Evolutionary conservation across 2,888 invertebrate genomes (phyloP), one percentile per base, ranked within the genome.

Genomic region (Blastobasis adustella): DNA sequence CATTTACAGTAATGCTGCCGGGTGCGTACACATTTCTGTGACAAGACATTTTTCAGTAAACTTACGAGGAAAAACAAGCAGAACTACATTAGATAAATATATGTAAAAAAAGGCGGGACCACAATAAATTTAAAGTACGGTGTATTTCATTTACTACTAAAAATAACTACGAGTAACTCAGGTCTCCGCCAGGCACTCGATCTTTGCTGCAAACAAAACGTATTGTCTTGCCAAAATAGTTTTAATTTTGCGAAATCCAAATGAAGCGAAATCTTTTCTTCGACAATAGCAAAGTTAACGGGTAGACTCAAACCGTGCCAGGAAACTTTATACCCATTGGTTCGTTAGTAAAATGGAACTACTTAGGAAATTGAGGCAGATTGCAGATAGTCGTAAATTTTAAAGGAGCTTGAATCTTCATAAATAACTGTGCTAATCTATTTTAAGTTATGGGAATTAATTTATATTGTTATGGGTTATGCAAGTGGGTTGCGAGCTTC

Each of bases 321-420:
- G 73, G 73, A 76, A 79, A 78, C 64, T 74, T 73, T 66, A 58
- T 64, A 57, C 60, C 59, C 62, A 70, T 72, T 64, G 65, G 67
- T 75, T 73, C 74, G 74, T 77, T 78, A 76, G 67, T 50, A 52
- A 63, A 67, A 71, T 72, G 66, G 69, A 63, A 63, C 63, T 73
- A 75, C 73, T 78, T 70, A 70, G 66, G 66, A 67, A 75, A 79
- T 78, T 73, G 73, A 74, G 63, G 71, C 62, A 60, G 69, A 69
- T 72, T 66, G 70, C 61, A 66, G 66, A 65, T 65, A 63, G 46
- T 52, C 52, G 52, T 56, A 57, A 56, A 58, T 58, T 55, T 56
- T 48, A 45, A 51, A 47, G 43, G 49, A 43, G 10, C 45, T 45
- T 45, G 45, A 38, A 37, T 39, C n/a, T 10, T 49, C 49, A 41